Percentiles rank a stretch among this genome's conserved stretches.
These are phyloP conservation scores for Oophaga sylvatica DNA, from an alignment of 2,797 vertebrate genomes.

Conservation along the genomic window DNA sequence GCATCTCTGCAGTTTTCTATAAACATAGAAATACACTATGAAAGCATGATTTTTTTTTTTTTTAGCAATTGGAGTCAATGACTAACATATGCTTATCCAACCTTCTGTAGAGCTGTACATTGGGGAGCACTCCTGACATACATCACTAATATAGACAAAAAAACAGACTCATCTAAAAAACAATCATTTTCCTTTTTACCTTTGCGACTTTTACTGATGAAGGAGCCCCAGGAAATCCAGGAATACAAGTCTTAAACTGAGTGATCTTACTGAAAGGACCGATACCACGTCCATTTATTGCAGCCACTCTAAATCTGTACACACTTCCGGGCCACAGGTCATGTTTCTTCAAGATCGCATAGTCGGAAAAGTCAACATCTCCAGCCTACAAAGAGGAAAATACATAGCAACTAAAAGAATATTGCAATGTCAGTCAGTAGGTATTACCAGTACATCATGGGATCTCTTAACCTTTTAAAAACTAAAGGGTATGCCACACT, in stretches of 20 bases:
- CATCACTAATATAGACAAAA: too few relatives aligned
- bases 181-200: conserved; percentile 71
- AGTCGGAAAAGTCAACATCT: conserved; percentile 80
- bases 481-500: too few relatives aligned
- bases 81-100: too few relatives aligned
- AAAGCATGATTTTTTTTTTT: too few relatives aligned
- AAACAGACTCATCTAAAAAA: not conserved
- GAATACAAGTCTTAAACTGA: conserved; percentile 96
- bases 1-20: too few relatives aligned
- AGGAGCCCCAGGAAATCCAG: conserved; percentile 95
- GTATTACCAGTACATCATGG: not conserved
- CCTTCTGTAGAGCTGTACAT: too few relatives aligned
- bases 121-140: too few relatives aligned
- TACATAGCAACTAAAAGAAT: not conserved
- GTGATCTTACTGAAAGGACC: conserved; percentile 90
- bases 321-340: conserved; percentile 85
- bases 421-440: not conserved
- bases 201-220: conserved; percentile 95
- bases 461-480: too few relatives aligned
- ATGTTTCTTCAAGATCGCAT: conserved; percentile 82
- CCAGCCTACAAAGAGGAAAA: conserved; percentile 70
- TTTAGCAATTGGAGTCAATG: too few relatives aligned
- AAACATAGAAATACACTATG: too few relatives aligned
- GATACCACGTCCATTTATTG: conserved; percentile 87
- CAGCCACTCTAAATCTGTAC: conserved; percentile 92